Evolutionary conservation across 2,888 invertebrate genomes (phyloP), one percentile per base, ranked within the genome.

Genomic region (Beris morrisii): DNA sequence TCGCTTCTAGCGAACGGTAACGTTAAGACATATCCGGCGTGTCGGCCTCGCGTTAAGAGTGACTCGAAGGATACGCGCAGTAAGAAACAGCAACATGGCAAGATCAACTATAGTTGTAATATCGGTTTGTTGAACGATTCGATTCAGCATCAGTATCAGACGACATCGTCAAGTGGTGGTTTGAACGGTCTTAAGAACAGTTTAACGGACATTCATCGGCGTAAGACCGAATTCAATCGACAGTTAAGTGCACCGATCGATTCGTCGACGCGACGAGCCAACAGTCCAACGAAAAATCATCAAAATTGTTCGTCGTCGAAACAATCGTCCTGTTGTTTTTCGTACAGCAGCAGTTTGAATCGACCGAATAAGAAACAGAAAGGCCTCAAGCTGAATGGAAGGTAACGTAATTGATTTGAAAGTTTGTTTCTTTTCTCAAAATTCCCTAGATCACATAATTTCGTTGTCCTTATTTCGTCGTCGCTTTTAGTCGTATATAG

Each of bases 171-270:
- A 65, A 80, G 77, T 73, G 78, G 77, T 75, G 78, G 78, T 50
- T 46, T 67, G 50, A 69, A 61, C 50, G 65, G 67, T 68, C 78
- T 77, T 69, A 79, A 80, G 65, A 75, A 78, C 73, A 78, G 77
- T 72, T 73, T 78, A 67, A 78, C 79, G 69, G 78, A 80, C 70
- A 74, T 78, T 53, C 77, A 76, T 68, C 74, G 77, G 22, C 77
- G 79, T 71, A 81, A 80, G 73, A 77, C 79, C 69, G 79, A 79
- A 68, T 81, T 81, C 70, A 80, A 81, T 77, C 78, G 81, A 66
- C 81, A 81, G 73, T 74, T 81, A 44, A 81, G 81, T 73, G 81
- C 80, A 5, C 81, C 81, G 52, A 80, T 78, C 67, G 80, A 81
- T 70, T 79, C 76, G 67, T 66, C 66, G 71, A 73, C 69, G 75